Base-by-base conservation (phyloP, 2,888 invertebrate species). In the Ernsta delagoae region DNA sequence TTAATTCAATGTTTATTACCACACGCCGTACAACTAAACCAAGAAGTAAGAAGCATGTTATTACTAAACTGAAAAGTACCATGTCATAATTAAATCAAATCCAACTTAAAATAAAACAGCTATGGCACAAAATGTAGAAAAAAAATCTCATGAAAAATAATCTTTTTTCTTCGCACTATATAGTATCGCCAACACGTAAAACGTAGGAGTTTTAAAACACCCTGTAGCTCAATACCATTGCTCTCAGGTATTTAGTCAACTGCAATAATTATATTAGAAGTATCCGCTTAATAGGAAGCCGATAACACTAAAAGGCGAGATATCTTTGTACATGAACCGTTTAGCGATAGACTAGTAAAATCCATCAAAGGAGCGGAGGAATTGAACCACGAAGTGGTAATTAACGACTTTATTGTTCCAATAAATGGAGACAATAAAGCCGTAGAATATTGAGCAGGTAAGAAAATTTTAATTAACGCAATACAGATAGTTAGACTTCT, bases 311-410 rank as follows among this genome's bases (percentile, higher is more conserved):
- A 73, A 72, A 72, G 68, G 73, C 72, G 57, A 36, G 59, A 39
- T 73, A 75, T 74, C 75, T 71, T 31, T 56, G 65, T 70, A 73
- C 74, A 73, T 74, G 70, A 75, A 64, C 71, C 73, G 71, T 74
- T 73, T 72, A 74, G 72, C 69, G 63, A 75, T 75, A 74, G 68
- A 70, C 70, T 61, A 70, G 59, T 48, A n/a, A 66, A 69, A 66
- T 71, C 65, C 66, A 70, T 74, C 69, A 70, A 70, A 70, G 64
- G 63, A 69, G 36, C 53, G 34, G 54, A n/a, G 59, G 61, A 68
- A 53, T 69, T 41, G 57, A 63, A 53, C 53, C 50, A 59, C 63
- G 41, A 34, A 59, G n/a, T 6, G 34, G 59, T 53, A 53, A 63
- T 69, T 63, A 69, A 69, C 59, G 59, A 43, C 69, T 59, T 63